Conservation (phyloP, 2,797 vertebrate genomes). For the Lacerta bilineata region DNA sequence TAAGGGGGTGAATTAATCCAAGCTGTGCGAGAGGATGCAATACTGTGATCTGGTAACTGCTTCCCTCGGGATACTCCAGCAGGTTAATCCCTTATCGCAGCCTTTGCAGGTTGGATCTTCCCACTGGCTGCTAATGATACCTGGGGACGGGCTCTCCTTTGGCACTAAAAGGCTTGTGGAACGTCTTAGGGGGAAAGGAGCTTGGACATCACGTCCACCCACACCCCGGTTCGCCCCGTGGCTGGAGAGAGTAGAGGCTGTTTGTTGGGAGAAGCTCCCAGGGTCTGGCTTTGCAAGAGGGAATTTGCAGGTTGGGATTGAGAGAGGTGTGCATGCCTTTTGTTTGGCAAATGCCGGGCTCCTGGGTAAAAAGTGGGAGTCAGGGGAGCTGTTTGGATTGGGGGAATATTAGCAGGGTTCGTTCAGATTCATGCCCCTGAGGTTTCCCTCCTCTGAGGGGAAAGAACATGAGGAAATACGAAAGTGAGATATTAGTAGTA, state of each 20-base stretch:
- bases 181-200: no score
- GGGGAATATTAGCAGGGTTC: background rate
- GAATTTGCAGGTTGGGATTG: background rate
- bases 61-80: slow-evolving; percentile 16
- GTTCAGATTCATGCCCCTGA: background rate
- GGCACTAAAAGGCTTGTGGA: background rate
- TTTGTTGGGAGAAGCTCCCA: background rate
- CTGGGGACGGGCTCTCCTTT: background rate
- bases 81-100: slow-evolving; percentile 44
- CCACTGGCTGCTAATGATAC: slow-evolving; percentile 15
- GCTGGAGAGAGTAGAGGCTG: no score
- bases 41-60: background rate
- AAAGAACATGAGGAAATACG: no score
- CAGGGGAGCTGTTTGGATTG: background rate
- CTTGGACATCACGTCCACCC: background rate
- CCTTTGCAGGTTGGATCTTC: slow-evolving; percentile 36
- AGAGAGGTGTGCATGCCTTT: accelerated
- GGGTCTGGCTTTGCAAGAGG: background rate
- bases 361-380: no score
- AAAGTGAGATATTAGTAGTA: no score
- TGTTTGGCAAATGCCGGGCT: background rate
- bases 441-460: no score
- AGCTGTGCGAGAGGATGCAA: background rate
- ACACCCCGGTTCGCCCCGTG: no score
- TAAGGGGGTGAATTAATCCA: slow-evolving; percentile 34